These are phyloP conservation scores for Andrena trimmerana DNA, from an alignment of 2,888 invertebrate species.

Conservation along the genomic window DNA sequence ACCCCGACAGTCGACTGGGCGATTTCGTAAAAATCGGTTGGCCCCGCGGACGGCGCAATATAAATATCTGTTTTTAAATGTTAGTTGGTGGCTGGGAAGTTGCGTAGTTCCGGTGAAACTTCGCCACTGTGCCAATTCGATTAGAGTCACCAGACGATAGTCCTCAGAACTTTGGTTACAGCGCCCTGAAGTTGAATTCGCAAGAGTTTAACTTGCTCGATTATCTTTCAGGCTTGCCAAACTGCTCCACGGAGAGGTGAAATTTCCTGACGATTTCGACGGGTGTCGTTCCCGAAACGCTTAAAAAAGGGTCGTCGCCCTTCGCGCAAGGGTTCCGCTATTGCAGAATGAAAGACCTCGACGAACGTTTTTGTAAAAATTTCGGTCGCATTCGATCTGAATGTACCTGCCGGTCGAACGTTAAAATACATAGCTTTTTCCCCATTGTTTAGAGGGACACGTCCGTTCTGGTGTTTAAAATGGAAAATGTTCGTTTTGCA, in stretches of 20 bases:
- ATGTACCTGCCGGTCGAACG: neutral
- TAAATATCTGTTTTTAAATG: constrained; percentile 34
- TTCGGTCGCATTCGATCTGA: neutral
- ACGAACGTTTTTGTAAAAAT: neutral
- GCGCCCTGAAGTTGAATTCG: constrained; percentile 60
- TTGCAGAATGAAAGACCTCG: neutral
- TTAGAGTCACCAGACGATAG: constrained; percentile 56
- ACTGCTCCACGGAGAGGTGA: constrained; percentile 41
- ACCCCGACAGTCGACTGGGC: neutral
- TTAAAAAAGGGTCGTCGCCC: constrained; percentile 7
- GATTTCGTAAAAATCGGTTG: constrained; percentile 37
- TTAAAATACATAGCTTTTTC: neutral
- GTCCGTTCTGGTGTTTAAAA: neutral
- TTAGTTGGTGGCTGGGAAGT: constrained; percentile 28
- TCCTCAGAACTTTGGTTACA: constrained; percentile 60
- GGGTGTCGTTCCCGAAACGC: neutral
- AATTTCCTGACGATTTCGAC: constrained; percentile 34
- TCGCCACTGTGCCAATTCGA: constrained; percentile 52
- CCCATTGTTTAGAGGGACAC: neutral
- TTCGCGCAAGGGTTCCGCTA: neutral
- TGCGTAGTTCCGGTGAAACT: constrained; percentile 34
- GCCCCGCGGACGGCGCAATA: neutral
- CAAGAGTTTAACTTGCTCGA: constrained; percentile 65
- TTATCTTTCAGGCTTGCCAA: constrained; percentile 66
- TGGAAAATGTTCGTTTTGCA: constrained; percentile 9